Base-by-base conservation (phyloP, 1,140 invertebrate species). In the Halictus rubicundus region DNA sequence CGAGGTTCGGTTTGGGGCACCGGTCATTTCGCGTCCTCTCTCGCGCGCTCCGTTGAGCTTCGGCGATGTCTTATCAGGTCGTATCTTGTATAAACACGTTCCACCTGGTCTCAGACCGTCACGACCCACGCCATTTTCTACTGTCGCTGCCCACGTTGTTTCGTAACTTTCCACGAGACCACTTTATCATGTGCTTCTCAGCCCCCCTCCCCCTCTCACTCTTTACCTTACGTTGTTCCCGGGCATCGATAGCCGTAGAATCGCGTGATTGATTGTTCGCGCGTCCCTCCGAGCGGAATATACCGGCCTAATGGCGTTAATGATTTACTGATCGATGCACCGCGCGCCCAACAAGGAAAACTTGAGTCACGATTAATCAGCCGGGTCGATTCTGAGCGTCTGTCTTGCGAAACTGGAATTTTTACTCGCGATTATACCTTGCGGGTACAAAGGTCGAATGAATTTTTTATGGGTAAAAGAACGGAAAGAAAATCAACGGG, bases 1-100 rank as follows among this genome's bases (percentile, higher is more conserved):
- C 2, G 60, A n/a, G 54, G 54, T 76, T 82, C 71, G n/a, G 66
- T 57, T 78, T 71, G n/a, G 61, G 78, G 57, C 79, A 69, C 46
- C 74, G 82, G 84, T 61, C 83, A 73, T 71, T 66, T 39, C n/a
- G 27, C 27, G 59, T 68, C 63, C 70, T 32, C 9, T 21, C 57
- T 21, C 57, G 57, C 39, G 60, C 27, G 23, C 73, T 60, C 64
- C 60, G 72, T 32, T 68, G 72, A 75, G 84, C 52, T 63, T 78
- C 69, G 81, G 39, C 52, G 74, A 72, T 81, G 77, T 54, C 81
- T 86, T 87, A 87, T 87, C 85, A 80, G 74, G 71, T 25, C 81
- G 46, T 87, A 87, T 87, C 85, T 87, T 87, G 85, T 87, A 83
- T 79, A 87, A 87, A 87, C 84, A 87, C 71, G 85, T 87, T 86